These are phyloP conservation scores for Lagria hirta DNA, from an alignment of 2,888 invertebrate genomes.

Conservation along the genomic window DNA sequence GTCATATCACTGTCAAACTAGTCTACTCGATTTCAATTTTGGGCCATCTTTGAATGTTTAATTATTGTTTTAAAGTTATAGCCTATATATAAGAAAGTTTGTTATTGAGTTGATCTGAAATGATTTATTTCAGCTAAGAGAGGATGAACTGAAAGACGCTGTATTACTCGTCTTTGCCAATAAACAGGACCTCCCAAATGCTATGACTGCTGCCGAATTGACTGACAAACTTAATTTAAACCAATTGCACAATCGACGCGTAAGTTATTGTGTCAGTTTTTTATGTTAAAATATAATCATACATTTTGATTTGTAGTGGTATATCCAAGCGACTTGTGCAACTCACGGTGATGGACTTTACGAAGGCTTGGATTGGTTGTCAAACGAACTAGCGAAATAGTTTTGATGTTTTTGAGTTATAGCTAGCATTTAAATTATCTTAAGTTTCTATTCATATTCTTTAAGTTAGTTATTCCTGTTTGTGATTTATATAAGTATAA, in stretches of 20 bases:
- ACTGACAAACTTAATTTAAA: slow-evolving; percentile 87
- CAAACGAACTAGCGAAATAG: slow-evolving; percentile 31
- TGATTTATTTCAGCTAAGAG: slow-evolving; percentile 60
- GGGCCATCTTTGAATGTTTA: too few relatives aligned
- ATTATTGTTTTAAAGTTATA: too few relatives aligned
- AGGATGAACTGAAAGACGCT: slow-evolving; percentile 89
- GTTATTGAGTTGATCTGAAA: neutral
- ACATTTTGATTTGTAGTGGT: slow-evolving; percentile 32
- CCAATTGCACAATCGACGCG: slow-evolving; percentile 69
- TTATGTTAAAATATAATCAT: neutral
- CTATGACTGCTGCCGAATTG: slow-evolving; percentile 88
- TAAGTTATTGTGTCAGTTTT: slow-evolving; percentile 9
- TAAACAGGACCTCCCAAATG: slow-evolving; percentile 92
- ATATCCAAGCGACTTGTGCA: slow-evolving; percentile 36
- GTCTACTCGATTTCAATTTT: too few relatives aligned
- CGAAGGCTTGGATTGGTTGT: slow-evolving; percentile 38
- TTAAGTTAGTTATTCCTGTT: slow-evolving; percentile 25
- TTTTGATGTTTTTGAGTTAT: slow-evolving; percentile 12
- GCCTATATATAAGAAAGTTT: too few relatives aligned
- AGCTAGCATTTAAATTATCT: slow-evolving; percentile 19
- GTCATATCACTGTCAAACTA: too few relatives aligned
- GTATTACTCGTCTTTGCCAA: slow-evolving; percentile 92
- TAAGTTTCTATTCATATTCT: slow-evolving; percentile 23
- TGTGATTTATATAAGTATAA: slow-evolving; percentile 28
- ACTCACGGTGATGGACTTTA: slow-evolving; percentile 33